phyloP scores from a whole-genome alignment of 2,888 invertebrate species.

The Nebria salina region DNA sequence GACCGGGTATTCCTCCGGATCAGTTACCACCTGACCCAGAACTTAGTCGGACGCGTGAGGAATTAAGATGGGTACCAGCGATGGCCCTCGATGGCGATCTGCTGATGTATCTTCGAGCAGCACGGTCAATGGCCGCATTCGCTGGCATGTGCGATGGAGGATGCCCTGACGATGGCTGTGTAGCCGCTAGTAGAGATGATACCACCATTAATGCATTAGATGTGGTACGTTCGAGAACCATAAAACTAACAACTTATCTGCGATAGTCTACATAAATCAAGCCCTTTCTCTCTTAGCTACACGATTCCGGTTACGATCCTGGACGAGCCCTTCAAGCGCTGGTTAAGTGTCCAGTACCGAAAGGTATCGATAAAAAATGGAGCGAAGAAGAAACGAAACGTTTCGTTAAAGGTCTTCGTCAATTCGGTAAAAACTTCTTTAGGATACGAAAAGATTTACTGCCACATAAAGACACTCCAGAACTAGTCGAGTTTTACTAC shows the following conservation, averaged over 20 bases:
- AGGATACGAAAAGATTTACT: slow-evolving; percentile 95
- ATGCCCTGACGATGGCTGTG: slow-evolving; percentile 95
- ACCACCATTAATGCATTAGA: slow-evolving; percentile 97
- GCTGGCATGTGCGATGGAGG: slow-evolving; percentile 98
- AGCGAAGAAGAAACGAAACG: slow-evolving; percentile 97
- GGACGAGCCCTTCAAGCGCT: slow-evolving; percentile 95
- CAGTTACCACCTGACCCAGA: slow-evolving; percentile 68
- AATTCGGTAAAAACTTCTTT: slow-evolving; percentile 99
- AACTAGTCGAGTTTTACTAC: slow-evolving; percentile 98
- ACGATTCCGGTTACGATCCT: slow-evolving; percentile 96
- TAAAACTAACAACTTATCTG: neutral
- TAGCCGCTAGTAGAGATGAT: slow-evolving; percentile 96
- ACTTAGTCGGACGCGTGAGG: slow-evolving; percentile 74
- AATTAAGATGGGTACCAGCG: slow-evolving; percentile 93
- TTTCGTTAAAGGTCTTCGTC: slow-evolving; percentile 97
- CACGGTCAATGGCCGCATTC: slow-evolving; percentile 97
- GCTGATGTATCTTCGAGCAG: slow-evolving; percentile 96
- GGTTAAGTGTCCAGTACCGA: slow-evolving; percentile 96
- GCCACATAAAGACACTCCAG: slow-evolving; percentile 96
- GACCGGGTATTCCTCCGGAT: slow-evolving; percentile 64
- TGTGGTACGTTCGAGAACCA: slow-evolving; percentile 69
- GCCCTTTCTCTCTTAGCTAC: slow-evolving; percentile 70
- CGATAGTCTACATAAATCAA: neutral
- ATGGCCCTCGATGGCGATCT: slow-evolving; percentile 94
- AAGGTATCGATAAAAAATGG: slow-evolving; percentile 98